Percentiles rank a stretch among this genome's conserved stretches.
These are phyloP conservation scores for Lophochroa leadbeateri DNA, from an alignment of 2,113 vertebrate species.

Conservation along the genomic window DNA sequence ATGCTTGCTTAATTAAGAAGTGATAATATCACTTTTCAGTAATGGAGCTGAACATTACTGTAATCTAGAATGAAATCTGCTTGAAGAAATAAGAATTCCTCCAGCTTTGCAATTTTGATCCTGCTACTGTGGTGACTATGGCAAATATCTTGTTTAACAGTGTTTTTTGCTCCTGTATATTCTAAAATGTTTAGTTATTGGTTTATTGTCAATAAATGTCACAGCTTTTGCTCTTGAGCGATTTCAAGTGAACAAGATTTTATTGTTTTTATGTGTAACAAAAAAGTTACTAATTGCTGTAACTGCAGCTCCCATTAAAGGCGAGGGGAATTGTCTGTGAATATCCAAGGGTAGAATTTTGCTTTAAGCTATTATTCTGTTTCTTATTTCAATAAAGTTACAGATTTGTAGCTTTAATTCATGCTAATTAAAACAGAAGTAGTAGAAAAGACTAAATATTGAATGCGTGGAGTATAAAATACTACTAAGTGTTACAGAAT, in stretches of 20 bases:
- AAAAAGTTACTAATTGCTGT: not conserved
- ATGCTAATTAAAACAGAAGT: not conserved
- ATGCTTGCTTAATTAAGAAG: not conserved
- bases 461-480: not conserved
- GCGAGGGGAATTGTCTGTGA: not conserved
- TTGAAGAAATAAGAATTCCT: not conserved
- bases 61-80: not conserved
- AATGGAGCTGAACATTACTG: not conserved
- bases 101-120: not conserved
- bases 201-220: not conserved
- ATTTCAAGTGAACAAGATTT: not conserved
- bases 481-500: not conserved
- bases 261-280: not conserved
- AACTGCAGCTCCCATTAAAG: not conserved
- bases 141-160: not conserved
- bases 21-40: not conserved
- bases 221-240: not conserved
- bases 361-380: not conserved
- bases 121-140: not conserved
- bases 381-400: not conserved
- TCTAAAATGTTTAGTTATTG: not conserved
- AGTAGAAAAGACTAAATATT: not conserved
- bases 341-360: not conserved
- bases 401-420: not conserved
- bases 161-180: not conserved